Base-by-base conservation (phyloP, 2,888 invertebrate species). In the Cryptophagus acutangulus region DNA sequence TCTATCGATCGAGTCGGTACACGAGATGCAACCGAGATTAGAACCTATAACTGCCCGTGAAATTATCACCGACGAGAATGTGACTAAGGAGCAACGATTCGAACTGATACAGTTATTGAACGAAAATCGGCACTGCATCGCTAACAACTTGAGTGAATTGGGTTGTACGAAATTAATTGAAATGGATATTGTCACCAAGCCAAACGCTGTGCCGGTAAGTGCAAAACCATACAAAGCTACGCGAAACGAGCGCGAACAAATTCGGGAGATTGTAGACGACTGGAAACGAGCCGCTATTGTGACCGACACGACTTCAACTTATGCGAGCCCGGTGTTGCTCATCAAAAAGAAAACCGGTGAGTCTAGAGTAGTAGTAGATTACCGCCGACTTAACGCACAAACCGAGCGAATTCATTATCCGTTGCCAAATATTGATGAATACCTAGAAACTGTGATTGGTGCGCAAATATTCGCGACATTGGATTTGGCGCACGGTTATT, bases 291-390 rank as follows among this genome's bases (percentile, higher is more conserved):
- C 20, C 16, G 42, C 42, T 10, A 41, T 49, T 5, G 34, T 46
- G 6, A 36, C 36, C 12, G 46, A 49, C n/a, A 49, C 46, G 13
- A 43, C 15, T 4, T 48, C 52, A 13, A 26, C 43, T 5, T 51
- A 52, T 15, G 37, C 48, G 6, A 13, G 6, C 2, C 43, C 36
- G 17, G 45, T 45, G 12, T 24, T 51, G 9, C 26, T 51, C 16
- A 50, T 51, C 15, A 28, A n/a, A 6, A 52, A 46, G 39, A 41
- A 38, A 12, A 38, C 35, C 5, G 46, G 50, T 13, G 43, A 46
- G 17, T 28, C 41, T 24, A 14, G 48, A 20, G 16, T 52, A 14
- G 48, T 52, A 13, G 38, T 51, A 9, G 50, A 52, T 24, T 52
- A 37, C 20, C 15, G 52, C 14, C 14, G 17, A 10, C 39, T 52